Conservation (phyloP, 2,113 vertebrate genomes). For the Calonectris borealis region DNA sequence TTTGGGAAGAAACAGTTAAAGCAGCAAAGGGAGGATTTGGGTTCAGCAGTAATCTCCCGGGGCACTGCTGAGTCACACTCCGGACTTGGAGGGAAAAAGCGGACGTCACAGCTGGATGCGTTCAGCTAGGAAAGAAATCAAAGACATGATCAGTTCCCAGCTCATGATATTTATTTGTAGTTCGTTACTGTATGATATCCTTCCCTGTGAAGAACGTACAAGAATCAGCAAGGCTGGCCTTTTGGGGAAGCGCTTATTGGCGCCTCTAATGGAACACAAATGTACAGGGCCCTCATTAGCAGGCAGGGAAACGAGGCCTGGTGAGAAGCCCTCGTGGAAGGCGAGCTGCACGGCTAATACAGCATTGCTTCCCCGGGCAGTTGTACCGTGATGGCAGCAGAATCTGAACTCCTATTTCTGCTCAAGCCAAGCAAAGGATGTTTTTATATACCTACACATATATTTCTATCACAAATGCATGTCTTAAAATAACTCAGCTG, state of each 20-base stretch:
- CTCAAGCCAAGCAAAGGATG: neutral
- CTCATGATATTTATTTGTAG: neutral
- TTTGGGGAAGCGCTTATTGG: neutral
- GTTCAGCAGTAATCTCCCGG: neutral
- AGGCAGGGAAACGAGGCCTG: rapidly evolving
- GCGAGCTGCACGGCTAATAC: neutral
- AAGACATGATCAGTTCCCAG: neutral
- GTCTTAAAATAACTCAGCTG: neutral
- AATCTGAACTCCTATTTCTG: neutral
- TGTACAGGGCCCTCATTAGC: neutral
- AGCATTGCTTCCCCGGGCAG: neutral
- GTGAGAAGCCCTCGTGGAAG: neutral
- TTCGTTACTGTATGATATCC: neutral
- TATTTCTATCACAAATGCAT: neutral
- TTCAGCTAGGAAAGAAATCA: slow-evolving; percentile 26
- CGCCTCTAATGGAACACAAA: neutral
- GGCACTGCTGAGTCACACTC: slow-evolving; percentile 54
- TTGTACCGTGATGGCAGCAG: neutral
- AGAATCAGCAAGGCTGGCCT: neutral
- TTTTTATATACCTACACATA: neutral
- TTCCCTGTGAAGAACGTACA: neutral
- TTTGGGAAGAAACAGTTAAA: slow-evolving; percentile 40
- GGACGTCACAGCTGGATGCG: neutral
- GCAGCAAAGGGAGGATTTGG: neutral
- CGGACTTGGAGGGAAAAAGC: neutral